Conservation (phyloP, 2,113 vertebrate genomes). For the Pitta sordida region DNA sequence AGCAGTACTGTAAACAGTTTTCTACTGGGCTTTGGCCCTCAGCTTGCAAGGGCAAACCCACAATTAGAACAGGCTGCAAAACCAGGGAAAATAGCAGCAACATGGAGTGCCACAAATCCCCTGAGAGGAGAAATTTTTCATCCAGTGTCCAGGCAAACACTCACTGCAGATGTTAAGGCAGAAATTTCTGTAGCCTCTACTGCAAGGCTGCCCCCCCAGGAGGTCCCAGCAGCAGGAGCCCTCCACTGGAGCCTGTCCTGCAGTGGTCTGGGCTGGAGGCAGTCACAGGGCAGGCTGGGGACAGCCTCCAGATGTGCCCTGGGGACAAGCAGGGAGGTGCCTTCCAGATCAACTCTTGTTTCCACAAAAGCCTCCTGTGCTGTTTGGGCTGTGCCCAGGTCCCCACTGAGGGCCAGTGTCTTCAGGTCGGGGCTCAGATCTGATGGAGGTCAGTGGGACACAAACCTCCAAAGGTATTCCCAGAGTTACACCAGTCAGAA, state of each 20-base stretch:
- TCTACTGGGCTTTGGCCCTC: neutral
- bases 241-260: neutral
- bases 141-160: neutral
- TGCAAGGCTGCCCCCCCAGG: neutral
- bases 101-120: neutral
- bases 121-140: conserved; percentile 1
- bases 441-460: neutral
- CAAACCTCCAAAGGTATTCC: neutral
- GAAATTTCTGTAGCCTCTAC: neutral
- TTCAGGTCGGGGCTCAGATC: neutral
- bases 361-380: neutral
- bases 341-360: neutral
- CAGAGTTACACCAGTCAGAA: neutral
- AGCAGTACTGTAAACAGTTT: neutral
- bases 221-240: neutral
- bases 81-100: conserved; percentile 10
- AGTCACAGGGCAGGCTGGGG: neutral
- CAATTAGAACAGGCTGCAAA: neutral
- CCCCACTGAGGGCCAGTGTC: accelerated
- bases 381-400: accelerated
- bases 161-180: neutral
- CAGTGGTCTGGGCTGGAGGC: neutral
- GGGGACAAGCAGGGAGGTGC: neutral
- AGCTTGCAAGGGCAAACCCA: neutral
- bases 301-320: neutral